Percentiles rank a stretch among this genome's conserved stretches.
Evolutionary conservation across 1,140 invertebrate species (phyloP).

Genomic region (Ostrea denselamellosa): DNA sequence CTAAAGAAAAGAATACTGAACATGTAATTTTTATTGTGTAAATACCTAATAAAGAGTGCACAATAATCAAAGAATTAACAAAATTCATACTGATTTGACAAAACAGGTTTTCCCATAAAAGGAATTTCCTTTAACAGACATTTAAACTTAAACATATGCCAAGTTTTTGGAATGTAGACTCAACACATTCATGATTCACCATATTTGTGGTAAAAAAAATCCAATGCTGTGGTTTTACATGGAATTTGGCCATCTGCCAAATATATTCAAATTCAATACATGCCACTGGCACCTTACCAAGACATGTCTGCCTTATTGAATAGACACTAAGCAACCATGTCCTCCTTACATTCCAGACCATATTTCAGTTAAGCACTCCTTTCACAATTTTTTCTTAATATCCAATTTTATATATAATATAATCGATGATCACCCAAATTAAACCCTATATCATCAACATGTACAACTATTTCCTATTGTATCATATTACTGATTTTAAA

Average conservation of each 20-base stretch:
- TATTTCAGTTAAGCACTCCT: no score
- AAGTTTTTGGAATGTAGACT: not conserved
- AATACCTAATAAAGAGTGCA: no score
- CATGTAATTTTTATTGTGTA: no score
- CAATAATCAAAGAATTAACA: not conserved
- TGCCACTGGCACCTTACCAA: not conserved
- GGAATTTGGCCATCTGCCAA: slow-evolving; percentile 2
- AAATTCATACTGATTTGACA: not conserved
- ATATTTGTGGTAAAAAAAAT: slow-evolving; percentile 22
- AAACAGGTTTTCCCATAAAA: not conserved
- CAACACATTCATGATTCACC: not conserved
- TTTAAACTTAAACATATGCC: not conserved
- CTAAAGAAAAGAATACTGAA: slow-evolving; percentile 77
- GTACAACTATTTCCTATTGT: no score
- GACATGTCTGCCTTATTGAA: not conserved
- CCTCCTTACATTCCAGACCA: not conserved
- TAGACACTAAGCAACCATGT: not conserved
- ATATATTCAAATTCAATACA: slow-evolving; percentile 27
- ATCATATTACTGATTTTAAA: not conserved
- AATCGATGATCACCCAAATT: no score
- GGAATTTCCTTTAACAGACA: not conserved
- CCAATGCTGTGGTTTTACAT: not conserved
- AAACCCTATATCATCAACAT: not conserved
- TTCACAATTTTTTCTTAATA: no score
- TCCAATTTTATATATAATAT: no score